Evolutionary conservation across 2,113 vertebrate genomes (phyloP).

Genomic region (Vulpes vulpes): DNA sequence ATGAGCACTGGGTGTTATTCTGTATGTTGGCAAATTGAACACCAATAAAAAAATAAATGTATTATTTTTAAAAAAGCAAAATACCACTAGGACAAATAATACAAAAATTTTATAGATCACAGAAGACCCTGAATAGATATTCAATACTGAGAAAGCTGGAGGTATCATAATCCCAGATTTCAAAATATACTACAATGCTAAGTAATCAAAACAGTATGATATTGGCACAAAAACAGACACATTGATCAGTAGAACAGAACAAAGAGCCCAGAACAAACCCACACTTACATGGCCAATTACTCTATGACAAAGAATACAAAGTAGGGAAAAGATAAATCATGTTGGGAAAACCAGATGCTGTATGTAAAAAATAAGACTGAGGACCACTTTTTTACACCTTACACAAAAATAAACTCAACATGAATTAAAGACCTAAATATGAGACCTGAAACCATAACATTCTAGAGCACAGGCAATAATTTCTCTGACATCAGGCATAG

Average conservation of each 20-base stretch:
- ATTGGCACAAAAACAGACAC: not conserved
- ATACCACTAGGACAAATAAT: not conserved
- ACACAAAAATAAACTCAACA: not conserved
- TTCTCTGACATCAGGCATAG: not conserved
- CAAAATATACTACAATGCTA: not conserved
- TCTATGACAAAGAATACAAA: constrained; percentile 35
- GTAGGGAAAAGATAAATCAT: not conserved
- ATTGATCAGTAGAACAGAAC: not conserved
- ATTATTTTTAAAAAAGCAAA: no score
- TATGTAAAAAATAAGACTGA: not conserved
- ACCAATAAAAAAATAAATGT: no score
- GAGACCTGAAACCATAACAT: not conserved
- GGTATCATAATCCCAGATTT: not conserved
- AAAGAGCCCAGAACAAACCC: not conserved
- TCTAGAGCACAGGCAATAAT: not conserved
- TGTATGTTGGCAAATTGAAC: no score
- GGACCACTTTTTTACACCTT: not conserved
- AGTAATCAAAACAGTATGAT: not conserved
- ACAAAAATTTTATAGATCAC: not conserved
- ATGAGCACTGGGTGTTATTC: no score
- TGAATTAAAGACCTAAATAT: not conserved
- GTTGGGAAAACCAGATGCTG: not conserved
- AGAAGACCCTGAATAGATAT: not conserved
- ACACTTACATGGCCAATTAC: not conserved
- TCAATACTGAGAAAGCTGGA: not conserved